Evolutionary conservation across 1,140 invertebrate species (phyloP).

Genomic region (Spodoptera litura): DNA sequence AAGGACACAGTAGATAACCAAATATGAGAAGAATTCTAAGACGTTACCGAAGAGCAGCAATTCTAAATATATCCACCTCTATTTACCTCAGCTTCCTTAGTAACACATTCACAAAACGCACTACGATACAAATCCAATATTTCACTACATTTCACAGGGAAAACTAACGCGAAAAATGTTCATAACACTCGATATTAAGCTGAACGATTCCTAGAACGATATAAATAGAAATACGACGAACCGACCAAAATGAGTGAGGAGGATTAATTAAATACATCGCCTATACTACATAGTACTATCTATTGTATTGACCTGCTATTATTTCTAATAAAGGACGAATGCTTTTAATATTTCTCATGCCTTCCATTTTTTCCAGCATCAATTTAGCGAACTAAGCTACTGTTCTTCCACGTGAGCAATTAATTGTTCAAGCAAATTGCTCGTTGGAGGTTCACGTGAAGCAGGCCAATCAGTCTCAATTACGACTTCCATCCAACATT

Average conservation of each 20-base stretch:
- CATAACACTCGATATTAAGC: neutral
- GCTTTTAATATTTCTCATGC: neutral
- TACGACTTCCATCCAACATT: neutral
- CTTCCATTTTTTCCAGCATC: neutral
- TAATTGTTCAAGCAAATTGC: constrained; percentile 7
- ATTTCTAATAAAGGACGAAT: neutral
- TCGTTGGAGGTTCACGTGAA: neutral
- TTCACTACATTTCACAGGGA: neutral
- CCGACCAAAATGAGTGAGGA: constrained; percentile 6
- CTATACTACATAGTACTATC: neutral
- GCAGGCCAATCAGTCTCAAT: constrained; percentile 1
- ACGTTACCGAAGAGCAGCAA: too few relatives aligned
- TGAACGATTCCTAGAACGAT: constrained; percentile 4
- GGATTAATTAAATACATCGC: constrained; percentile 28
- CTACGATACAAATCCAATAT: too few relatives aligned
- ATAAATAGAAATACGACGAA: constrained; percentile 18
- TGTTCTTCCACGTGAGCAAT: neutral
- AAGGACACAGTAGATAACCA: too few relatives aligned
- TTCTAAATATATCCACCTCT: too few relatives aligned
- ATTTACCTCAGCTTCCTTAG: too few relatives aligned
- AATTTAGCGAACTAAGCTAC: neutral
- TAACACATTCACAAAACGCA: too few relatives aligned
- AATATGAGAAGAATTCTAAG: too few relatives aligned
- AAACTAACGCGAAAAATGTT: constrained; percentile 22
- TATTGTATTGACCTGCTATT: neutral